phyloP scores from a whole-genome alignment of 2,113 vertebrate genomes.

The Globicephala melas region DNA sequence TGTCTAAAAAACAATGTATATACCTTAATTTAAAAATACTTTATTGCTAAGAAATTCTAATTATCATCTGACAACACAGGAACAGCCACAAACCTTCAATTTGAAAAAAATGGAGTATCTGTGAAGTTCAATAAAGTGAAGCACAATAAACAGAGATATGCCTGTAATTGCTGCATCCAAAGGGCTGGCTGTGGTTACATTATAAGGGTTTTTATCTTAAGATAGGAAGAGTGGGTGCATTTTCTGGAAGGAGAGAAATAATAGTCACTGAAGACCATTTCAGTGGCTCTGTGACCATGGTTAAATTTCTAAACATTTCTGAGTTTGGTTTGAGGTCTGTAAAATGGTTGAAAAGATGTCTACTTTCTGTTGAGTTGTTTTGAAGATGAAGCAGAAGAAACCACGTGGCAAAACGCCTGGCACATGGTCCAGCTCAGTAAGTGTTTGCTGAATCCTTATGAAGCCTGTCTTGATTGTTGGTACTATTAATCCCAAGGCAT shows the following conservation, averaged over 20 bases:
- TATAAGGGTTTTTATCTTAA: no score
- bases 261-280: background rate
- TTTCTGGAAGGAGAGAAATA: background rate
- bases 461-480: no score
- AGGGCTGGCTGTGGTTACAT: background rate
- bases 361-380: background rate
- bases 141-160: background rate
- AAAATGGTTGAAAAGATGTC: background rate
- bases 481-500: background rate
- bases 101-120: background rate
- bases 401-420: rapidly evolving
- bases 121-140: background rate
- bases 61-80: background rate
- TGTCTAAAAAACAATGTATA: background rate
- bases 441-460: background rate
- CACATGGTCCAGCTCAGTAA: background rate
- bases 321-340: background rate
- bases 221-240: background rate
- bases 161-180: background rate
- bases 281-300: background rate
- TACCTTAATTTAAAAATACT: background rate
- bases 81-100: background rate
- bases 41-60: background rate
- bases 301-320: background rate
- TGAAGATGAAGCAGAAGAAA: background rate